phyloP scores from a whole-genome alignment of 2,797 vertebrate species.

The Phrynocephalus guinanensis region DNA sequence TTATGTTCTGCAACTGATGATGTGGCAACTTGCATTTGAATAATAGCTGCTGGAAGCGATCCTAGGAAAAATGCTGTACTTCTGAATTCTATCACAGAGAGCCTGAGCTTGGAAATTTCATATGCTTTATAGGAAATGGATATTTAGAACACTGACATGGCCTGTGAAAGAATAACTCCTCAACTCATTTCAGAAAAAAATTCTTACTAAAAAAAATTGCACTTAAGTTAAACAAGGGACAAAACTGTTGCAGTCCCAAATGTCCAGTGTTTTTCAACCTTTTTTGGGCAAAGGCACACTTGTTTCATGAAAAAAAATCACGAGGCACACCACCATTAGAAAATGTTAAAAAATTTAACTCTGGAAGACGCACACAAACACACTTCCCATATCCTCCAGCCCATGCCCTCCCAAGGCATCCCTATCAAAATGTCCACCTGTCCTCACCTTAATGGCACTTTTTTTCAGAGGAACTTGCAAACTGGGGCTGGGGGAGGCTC shows the following conservation, averaged over 20 bases:
- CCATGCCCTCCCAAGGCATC: too few species aligned
- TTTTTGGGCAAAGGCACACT: too few species aligned
- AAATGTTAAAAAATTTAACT: too few species aligned
- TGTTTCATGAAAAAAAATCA: too few species aligned
- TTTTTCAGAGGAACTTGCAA: too few species aligned
- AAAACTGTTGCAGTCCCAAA: slow-evolving; percentile 44
- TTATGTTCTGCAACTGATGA: slow-evolving; percentile 71
- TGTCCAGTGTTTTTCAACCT: too few species aligned
- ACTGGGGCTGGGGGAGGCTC: too few species aligned
- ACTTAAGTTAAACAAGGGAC: slow-evolving; percentile 45
- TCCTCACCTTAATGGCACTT: too few species aligned
- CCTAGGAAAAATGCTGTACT: slow-evolving; percentile 58
- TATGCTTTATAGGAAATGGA: slow-evolving; percentile 65
- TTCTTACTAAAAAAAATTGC: slow-evolving; percentile 41
- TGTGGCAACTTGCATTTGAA: slow-evolving; percentile 74
- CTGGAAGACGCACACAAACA: too few species aligned
- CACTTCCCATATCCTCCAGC: too few species aligned
- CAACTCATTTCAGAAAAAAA: slow-evolving; percentile 24
- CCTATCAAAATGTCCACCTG: too few species aligned
- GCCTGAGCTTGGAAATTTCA: slow-evolving; percentile 69
- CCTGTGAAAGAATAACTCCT: slow-evolving; percentile 64
- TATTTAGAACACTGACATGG: slow-evolving; percentile 72
- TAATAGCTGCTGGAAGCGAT: slow-evolving; percentile 73
- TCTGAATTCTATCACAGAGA: slow-evolving; percentile 67
- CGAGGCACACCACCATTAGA: too few species aligned